These are phyloP conservation scores for Rhogogaster chlorosoma DNA, from an alignment of 2,888 invertebrate species.

Conservation along the genomic window DNA sequence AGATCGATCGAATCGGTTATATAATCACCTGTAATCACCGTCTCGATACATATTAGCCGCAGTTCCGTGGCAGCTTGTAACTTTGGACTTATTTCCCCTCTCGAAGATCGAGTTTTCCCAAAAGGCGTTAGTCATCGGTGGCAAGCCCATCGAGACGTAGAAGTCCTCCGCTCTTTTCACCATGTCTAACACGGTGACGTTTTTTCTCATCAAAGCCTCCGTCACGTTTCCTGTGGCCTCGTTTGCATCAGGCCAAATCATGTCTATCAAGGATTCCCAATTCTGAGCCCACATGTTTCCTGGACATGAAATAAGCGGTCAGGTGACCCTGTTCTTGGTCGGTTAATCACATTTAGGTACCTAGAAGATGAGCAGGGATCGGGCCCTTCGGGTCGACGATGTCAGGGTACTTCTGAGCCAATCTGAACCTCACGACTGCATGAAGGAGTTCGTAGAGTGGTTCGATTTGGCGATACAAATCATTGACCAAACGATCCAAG, in stretches of 20 bases:
- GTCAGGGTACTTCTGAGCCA: constrained; percentile 80
- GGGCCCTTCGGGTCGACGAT: constrained; percentile 80
- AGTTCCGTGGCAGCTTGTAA: constrained; percentile 83
- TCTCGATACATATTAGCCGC: constrained; percentile 86
- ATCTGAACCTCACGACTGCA: constrained; percentile 84
- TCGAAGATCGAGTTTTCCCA: constrained; percentile 82
- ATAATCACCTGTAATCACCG: constrained; percentile 83
- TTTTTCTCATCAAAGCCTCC: constrained; percentile 78
- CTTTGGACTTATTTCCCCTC: constrained; percentile 72
- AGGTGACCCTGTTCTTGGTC: no score
- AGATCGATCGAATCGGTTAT: neutral
- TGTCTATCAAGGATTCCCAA: constrained; percentile 82
- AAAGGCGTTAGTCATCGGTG: constrained; percentile 82
- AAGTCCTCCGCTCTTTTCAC: constrained; percentile 84
- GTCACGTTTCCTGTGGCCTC: constrained; percentile 78
- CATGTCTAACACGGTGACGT: constrained; percentile 82
- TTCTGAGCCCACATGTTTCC: constrained; percentile 87
- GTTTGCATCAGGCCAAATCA: constrained; percentile 79
- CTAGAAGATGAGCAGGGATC: constrained; percentile 86
- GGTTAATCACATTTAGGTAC: constrained; percentile 75
- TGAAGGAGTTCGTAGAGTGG: constrained; percentile 86
- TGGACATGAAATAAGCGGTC: constrained; percentile 62
- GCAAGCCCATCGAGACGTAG: constrained; percentile 83
- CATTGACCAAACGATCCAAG: constrained; percentile 79
- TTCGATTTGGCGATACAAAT: constrained; percentile 80